Evolutionary conservation across 2,113 vertebrate species (phyloP), one percentile per base, ranked within the genome.

Genomic region (Myocastor coypus): DNA sequence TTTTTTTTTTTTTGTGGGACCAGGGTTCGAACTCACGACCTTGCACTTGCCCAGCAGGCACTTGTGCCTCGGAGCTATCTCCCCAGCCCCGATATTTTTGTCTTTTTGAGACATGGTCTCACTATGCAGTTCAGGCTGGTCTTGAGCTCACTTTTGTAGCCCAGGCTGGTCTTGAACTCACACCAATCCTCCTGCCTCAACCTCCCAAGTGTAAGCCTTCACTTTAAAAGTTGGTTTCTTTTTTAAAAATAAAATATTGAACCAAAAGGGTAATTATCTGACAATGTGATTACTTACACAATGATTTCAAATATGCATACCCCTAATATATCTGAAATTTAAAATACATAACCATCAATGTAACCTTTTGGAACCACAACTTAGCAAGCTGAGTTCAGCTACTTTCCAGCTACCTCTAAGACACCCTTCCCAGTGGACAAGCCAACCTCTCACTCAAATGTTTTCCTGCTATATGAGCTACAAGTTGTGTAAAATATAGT

Each of bases 241-340:
- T 50, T 94, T 93, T 87, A 91, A 91, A 73, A 68, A 63, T 17
- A 87, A 52, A 77, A 68, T 0, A 87, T 14, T 88, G 37, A 83
- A 78, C 87, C 12, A 78, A 91, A 82, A 26, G 73, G 20, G 3
- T 89, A 34, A 89, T 46, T 82, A 71, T 63, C 34, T 91, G 40
- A 32, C 83, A 66, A 92, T 86, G 75, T 17, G 55, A 81, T 52
- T 75, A 77, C 42, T 83, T 63, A 89, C 9, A 75, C 26, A 75
- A 86, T 83, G 50, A 87, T 64, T 71, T 91, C 46, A 87, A 96
- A 64, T 59, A 59, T 24, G 6, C 55, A 63, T 10, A 93, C 75
- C 90, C 34, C 68, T 93, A 91, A 19, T 37, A 11, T n/a, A 90
- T 80, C 46, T 82, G 42, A 91, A 97, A 80, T 61, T 46, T 66